A percentile compares a stretch with the other conserved stretches of the same genome.
These are phyloP conservation scores for Pseudopleuronectes americanus DNA, from an alignment of 2,797 vertebrate genomes.

Conservation along the genomic window DNA sequence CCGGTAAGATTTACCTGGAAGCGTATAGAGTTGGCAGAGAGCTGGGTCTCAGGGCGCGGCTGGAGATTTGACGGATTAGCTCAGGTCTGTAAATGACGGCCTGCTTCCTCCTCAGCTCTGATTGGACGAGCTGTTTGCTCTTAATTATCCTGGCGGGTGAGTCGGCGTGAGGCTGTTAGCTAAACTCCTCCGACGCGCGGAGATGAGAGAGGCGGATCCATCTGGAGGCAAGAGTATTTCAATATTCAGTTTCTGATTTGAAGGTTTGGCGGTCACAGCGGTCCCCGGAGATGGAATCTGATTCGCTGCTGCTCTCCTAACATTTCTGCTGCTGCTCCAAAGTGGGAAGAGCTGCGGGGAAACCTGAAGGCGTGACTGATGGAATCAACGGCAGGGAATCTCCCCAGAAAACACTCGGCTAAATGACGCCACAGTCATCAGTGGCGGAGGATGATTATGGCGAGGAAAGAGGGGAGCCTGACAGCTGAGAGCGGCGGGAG, in stretches of 20 bases:
- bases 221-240: conserved; percentile 21
- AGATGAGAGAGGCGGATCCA: background rate
- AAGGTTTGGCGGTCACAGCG: conserved; percentile 51
- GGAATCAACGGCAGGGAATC: conserved; percentile 68
- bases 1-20: conserved; percentile 8
- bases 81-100: background rate
- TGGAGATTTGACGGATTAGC: background rate
- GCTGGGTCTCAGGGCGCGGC: background rate
- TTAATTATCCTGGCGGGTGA: conserved; percentile 30
- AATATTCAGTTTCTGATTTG: conserved; percentile 32
- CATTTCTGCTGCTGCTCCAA: conserved; percentile 50
- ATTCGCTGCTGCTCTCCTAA: conserved; percentile 51
- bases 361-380: conserved; percentile 70
- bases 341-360: conserved; percentile 51
- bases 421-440: conserved; percentile 73
- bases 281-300: conserved; percentile 41
- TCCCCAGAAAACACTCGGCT: conserved; percentile 59
- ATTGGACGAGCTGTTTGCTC: conserved; percentile 6
- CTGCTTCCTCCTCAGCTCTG: too few relatives aligned
- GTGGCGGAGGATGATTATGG: conserved; percentile 64
- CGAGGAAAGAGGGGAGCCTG: conserved; percentile 34
- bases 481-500: conserved; percentile 12
- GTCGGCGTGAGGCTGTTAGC: conserved; percentile 6
- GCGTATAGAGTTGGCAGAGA: background rate
- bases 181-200: background rate